Conservation (phyloP, 2,797 vertebrate species). For the Dermochelys coriacea region DNA sequence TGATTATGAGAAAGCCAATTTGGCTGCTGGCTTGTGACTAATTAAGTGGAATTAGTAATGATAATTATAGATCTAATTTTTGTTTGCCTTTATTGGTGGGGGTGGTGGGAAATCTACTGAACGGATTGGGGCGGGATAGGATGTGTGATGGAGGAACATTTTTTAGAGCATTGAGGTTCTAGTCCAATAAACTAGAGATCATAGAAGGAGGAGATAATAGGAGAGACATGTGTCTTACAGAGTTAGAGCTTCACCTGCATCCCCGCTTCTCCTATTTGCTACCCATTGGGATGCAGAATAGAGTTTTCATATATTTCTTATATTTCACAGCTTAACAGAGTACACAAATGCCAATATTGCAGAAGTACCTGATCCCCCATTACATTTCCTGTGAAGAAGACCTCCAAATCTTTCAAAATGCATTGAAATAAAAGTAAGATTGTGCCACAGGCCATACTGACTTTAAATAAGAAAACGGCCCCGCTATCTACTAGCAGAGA, state of each 20-base stretch:
- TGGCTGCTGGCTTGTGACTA: slow-evolving; percentile 88
- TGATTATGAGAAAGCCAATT: slow-evolving; percentile 89
- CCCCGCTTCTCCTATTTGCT: not conserved
- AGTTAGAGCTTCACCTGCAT: not conserved
- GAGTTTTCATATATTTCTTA: rapidly evolving
- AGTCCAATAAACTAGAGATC: not conserved
- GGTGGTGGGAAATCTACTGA: slow-evolving; percentile 45
- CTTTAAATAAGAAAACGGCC: not conserved
- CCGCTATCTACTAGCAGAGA: not conserved
- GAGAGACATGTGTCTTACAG: not conserved
- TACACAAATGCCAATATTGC: not conserved
- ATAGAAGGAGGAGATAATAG: not conserved
- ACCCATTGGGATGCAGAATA: not conserved
- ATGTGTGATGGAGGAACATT: not conserved
- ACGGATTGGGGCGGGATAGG: not conserved
- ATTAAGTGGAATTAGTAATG: slow-evolving; percentile 89
- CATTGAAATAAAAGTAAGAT: not conserved
- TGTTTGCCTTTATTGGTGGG: slow-evolving; percentile 80
- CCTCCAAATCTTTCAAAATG: not conserved
- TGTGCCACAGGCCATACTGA: not conserved
- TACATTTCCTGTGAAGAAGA: not conserved
- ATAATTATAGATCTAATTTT: slow-evolving; percentile 88
- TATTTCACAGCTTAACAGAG: not conserved
- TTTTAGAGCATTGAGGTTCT: rapidly evolving
- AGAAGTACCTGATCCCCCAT: not conserved